These are phyloP conservation scores for Gobio occitaniae DNA, from an alignment of 2,797 vertebrate genomes.

Conservation along the genomic window DNA sequence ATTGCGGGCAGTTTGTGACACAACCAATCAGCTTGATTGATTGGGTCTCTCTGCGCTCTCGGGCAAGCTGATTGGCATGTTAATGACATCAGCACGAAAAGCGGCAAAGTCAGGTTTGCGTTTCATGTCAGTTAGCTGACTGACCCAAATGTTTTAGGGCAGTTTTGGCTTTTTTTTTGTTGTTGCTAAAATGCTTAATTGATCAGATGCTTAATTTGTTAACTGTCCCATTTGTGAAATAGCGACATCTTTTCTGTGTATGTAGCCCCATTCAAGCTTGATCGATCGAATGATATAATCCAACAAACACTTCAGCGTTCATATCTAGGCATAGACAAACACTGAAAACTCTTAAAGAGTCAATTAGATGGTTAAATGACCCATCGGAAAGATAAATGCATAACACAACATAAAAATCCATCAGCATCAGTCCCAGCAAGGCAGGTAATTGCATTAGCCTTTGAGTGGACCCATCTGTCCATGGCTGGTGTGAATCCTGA, in stretches of 20 bases:
- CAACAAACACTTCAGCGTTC: slow-evolving; percentile 59
- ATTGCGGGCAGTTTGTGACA: slow-evolving; percentile 81
- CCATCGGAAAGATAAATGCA: slow-evolving; percentile 62
- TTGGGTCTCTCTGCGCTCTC: slow-evolving; percentile 72
- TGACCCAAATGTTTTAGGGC: slow-evolving; percentile 44
- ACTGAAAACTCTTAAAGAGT: slow-evolving; percentile 66
- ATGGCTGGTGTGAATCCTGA: slow-evolving; percentile 61
- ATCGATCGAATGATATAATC: slow-evolving; percentile 33
- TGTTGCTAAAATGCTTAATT: slow-evolving; percentile 11
- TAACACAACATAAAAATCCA: slow-evolving; percentile 65
- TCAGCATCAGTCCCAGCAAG: slow-evolving; percentile 70
- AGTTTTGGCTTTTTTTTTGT: slow-evolving; percentile 48
- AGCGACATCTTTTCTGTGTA: background rate
- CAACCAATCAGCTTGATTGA: slow-evolving; percentile 82
- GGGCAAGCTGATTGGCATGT: slow-evolving; percentile 77
- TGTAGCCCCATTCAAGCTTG: slow-evolving; percentile 34
- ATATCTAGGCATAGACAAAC: slow-evolving; percentile 63
- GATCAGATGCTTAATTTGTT: slow-evolving; percentile 24
- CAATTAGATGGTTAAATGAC: slow-evolving; percentile 69
- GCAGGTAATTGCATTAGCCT: slow-evolving; percentile 75
- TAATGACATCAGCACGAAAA: slow-evolving; percentile 71
- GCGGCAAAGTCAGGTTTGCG: slow-evolving; percentile 64
- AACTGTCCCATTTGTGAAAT: slow-evolving; percentile 5
- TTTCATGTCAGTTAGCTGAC: slow-evolving; percentile 67
- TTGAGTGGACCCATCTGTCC: slow-evolving; percentile 62